These are phyloP conservation scores for Gymnorhina tibicen DNA, from an alignment of 2,113 vertebrate genomes.

Conservation along the genomic window DNA sequence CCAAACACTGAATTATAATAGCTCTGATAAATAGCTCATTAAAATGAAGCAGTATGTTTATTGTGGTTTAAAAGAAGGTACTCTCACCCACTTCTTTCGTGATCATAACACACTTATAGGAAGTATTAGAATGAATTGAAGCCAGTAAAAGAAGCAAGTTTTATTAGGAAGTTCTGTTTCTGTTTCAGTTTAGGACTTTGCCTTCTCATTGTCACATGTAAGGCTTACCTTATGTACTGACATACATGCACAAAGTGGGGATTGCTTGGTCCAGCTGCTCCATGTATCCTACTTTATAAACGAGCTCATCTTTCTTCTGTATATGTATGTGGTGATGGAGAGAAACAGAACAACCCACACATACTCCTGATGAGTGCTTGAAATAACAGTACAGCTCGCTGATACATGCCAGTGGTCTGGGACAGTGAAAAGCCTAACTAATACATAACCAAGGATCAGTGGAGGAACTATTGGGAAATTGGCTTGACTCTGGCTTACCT, in stretches of 20 bases:
- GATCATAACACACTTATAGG: neutral
- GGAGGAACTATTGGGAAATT: neutral
- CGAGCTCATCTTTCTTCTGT: neutral
- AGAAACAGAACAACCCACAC: neutral
- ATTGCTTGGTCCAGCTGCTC: neutral
- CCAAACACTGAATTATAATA: neutral
- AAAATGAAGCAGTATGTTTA: neutral
- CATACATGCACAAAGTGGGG: neutral
- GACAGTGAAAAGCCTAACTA: neutral
- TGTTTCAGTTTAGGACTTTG: neutral
- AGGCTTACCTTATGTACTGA: neutral
- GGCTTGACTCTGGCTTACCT: neutral
- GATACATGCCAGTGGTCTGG: neutral
- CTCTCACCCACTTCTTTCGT: neutral
- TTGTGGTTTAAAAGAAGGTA: neutral
- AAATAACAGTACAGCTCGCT: neutral
- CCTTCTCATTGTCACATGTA: neutral
- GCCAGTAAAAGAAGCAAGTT: neutral
- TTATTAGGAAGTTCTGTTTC: neutral
- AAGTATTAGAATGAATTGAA: neutral
- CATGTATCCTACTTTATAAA: neutral
- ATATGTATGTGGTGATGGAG: fast-evolving
- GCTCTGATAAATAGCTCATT: neutral
- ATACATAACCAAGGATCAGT: neutral
- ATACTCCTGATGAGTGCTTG: neutral